phyloP scores from a whole-genome alignment of 2,113 vertebrate species.

The Cyanistes caeruleus region DNA sequence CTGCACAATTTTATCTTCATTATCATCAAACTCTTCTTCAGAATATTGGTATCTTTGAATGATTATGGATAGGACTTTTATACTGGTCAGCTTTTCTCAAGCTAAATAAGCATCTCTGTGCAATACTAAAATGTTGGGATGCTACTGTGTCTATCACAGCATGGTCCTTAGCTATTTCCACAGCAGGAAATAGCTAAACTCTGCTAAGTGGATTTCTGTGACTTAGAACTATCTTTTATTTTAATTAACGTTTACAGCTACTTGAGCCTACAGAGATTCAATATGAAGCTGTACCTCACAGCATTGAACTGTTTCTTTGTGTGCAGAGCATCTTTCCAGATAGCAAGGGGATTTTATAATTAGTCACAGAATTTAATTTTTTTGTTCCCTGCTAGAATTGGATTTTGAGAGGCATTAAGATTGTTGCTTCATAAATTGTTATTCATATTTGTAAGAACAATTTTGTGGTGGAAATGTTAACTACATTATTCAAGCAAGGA shows the following conservation, averaged over 20 bases:
- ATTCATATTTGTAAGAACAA: not conserved
- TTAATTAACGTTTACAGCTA: not conserved
- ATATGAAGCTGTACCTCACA: not conserved
- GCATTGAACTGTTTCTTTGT: not conserved
- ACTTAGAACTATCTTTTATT: not conserved
- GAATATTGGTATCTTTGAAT: not conserved
- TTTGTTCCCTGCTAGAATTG: not conserved
- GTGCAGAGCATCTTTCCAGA: not conserved
- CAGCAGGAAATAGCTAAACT: not conserved
- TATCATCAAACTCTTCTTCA: not conserved
- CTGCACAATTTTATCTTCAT: not conserved
- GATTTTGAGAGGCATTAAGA: not conserved
- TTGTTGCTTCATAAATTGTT: not conserved
- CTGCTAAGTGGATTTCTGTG: not conserved
- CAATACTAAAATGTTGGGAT: not conserved
- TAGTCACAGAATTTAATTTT: not conserved
- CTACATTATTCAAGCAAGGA: not conserved
- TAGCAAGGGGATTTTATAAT: not conserved
- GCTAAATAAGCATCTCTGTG: not conserved
- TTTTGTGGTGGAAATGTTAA: not conserved
- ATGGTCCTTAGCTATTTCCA: not conserved
- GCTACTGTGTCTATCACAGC: not conserved
- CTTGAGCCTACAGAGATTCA: not conserved
- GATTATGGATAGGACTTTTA: not conserved
- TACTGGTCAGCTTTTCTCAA: not conserved